Percentiles rank a stretch among this genome's conserved stretches.
Evolutionary conservation across 92 coral and sea anemone genomes (phyloP).

Genomic region (Desmophyllum pertusum): DNA sequence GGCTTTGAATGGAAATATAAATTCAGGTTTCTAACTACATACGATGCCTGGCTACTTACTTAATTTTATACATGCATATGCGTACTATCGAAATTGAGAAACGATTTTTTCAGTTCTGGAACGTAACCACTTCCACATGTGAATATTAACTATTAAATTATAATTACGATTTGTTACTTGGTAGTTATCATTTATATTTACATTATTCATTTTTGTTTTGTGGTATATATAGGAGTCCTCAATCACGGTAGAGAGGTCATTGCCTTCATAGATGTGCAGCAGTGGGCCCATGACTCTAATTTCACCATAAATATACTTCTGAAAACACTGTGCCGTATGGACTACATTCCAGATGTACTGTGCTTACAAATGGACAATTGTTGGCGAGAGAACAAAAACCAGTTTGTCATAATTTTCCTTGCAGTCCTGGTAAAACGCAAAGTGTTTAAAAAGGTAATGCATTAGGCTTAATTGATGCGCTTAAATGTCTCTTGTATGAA

Average conservation of each 20-base stretch:
- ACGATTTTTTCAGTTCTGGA: too few relatives aligned
- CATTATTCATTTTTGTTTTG: not conserved
- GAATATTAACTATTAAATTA: too few relatives aligned
- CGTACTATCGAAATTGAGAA: too few relatives aligned
- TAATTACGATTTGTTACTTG: too few relatives aligned
- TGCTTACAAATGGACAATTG: conserved; percentile 62
- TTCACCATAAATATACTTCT: conserved; percentile 33
- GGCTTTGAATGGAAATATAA: too few relatives aligned
- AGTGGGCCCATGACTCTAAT: conserved; percentile 63
- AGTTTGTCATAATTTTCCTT: conserved; percentile 42
- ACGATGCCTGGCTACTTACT: too few relatives aligned
- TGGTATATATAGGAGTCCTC: conserved; percentile 11
- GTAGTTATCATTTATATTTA: too few relatives aligned
- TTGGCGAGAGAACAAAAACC: conserved; percentile 52
- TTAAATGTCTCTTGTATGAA: too few relatives aligned
- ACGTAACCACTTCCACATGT: too few relatives aligned
- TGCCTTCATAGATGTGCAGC: conserved; percentile 33
- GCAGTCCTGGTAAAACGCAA: conserved; percentile 21
- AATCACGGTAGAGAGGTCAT: conserved; percentile 37
- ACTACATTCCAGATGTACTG: conserved; percentile 43
- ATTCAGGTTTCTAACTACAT: too few relatives aligned
- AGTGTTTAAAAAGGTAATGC: conserved; percentile 31
- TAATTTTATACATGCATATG: too few relatives aligned
- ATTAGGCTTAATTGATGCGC: not conserved
- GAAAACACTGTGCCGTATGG: not conserved